Evolutionary conservation across 1,140 invertebrate genomes (phyloP), one percentile per base, ranked within the genome.

Genomic region (Anastatus disparis): DNA sequence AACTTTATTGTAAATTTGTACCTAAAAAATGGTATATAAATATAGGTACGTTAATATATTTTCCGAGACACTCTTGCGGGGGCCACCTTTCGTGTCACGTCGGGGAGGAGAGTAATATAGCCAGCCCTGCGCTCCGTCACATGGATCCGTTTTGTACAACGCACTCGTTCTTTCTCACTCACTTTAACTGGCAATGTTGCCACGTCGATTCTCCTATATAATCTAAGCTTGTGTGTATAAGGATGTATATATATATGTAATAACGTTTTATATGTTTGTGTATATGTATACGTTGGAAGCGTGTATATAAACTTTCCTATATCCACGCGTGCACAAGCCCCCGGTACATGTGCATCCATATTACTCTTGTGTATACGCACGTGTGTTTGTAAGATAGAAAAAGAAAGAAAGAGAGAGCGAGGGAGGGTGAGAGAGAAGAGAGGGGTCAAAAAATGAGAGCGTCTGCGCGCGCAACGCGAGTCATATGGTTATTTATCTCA

Each of bases 81-180:
- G 69, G 71, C 71, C 58, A 56, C 71, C 50, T 58, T 61, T 71
- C 84, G 84, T 83, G 82, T 84, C 82, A 82, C 81, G 81, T 78
- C n/a, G n/a, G n/a, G n/a, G n/a, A n/a, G n/a, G n/a, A n/a, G n/a
- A n/a, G n/a, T n/a, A n/a, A n/a, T n/a, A n/a, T 84, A 79, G 4
- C 79, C 80, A 79, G 81, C 78, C 83, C 79, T 12, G 79, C 81
- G 82, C 82, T 83, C 81, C 81, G 83, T 84, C 84, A 84, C 84
- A 85, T 85, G 84, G 83, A 84, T 79, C 48, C 69, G 42, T 44
- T 72, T 24, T 20, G 48, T 24, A 52, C 2, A 24, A 3, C 24
- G 48, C 24, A 7, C 3, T 2, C 48, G 48, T n/a, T 4, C 12
- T 20, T 48, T 4, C 24, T 10, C 44, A 3, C 46, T 40, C 31